phyloP scores from a whole-genome alignment of 2,797 vertebrate genomes.

The Avahi laniger region DNA sequence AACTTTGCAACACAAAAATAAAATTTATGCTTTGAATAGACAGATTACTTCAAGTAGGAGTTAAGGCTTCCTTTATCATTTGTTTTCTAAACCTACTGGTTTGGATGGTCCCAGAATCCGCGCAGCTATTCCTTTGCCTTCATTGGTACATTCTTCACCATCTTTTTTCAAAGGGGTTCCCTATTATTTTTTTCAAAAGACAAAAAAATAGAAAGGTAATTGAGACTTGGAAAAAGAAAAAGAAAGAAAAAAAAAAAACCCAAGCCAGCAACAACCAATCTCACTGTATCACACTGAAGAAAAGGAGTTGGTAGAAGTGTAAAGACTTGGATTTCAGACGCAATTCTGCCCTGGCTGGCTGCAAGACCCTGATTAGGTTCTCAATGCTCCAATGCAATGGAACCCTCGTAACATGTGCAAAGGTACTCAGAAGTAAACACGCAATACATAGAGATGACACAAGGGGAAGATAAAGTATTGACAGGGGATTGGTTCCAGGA shows the following conservation, averaged over 20 bases:
- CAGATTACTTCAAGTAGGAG: neutral
- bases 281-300: neutral
- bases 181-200: slow-evolving; percentile 78
- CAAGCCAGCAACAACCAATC: neutral
- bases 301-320: neutral
- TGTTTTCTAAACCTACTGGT: slow-evolving; percentile 87
- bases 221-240: neutral
- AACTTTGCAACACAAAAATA: neutral
- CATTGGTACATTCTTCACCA: slow-evolving; percentile 91
- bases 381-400: neutral
- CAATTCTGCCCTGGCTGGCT: neutral
- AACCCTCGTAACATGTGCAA: neutral
- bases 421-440: neutral
- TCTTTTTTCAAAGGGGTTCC: slow-evolving; percentile 93
- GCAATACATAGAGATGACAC: neutral
- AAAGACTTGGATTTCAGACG: neutral
- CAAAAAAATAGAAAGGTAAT: neutral
- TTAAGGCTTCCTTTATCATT: neutral
- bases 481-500: neutral
- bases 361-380: neutral
- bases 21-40: neutral
- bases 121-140: slow-evolving; percentile 95
- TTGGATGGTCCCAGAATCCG: slow-evolving; percentile 96
- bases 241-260: neutral
- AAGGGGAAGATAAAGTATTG: neutral